Conservation (phyloP, 2,888 invertebrate genomes). For the Cheilosia variabilis region DNA sequence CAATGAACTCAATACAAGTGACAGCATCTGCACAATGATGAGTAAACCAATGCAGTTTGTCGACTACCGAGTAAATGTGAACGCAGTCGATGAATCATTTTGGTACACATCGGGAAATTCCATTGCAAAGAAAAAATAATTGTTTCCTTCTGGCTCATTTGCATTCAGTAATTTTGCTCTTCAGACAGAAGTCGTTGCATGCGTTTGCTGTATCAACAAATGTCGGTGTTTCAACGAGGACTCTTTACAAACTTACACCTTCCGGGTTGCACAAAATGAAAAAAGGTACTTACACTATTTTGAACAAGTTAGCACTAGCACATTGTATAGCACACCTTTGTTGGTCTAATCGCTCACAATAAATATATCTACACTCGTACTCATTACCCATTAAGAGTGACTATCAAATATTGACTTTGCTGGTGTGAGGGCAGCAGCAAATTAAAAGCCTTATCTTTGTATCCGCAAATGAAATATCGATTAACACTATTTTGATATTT, state of each 20-base stretch:
- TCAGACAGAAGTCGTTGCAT: no score
- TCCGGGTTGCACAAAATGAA: no score
- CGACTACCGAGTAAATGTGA: conserved; percentile 25
- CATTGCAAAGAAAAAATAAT: conserved; percentile 1
- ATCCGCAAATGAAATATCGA: conserved; percentile 57
- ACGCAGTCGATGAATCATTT: conserved; percentile 36
- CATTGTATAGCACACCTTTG: conserved; percentile 30
- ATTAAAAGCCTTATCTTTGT: conserved; percentile 62
- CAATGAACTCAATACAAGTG: conserved; percentile 46
- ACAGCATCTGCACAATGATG: conserved; percentile 25
- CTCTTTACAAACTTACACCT: no score
- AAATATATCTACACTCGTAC: neutral
- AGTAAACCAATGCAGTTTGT: conserved; percentile 24
- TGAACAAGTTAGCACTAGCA: neutral
- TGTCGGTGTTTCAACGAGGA: no score
- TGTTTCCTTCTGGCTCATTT: no score
- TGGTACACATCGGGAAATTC: conserved; percentile 27
- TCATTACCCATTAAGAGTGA: conserved; percentile 10
- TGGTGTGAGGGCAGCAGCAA: conserved; percentile 12
- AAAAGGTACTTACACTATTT: no score
- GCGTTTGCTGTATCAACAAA: no score
- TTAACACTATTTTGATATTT: conserved; percentile 62
- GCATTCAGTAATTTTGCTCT: no score
- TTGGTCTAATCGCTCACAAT: conserved; percentile 31
- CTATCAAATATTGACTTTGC: conserved; percentile 56